These are phyloP conservation scores for Marronus borbonicus DNA, from an alignment of 2,888 invertebrate species.

Conservation along the genomic window DNA sequence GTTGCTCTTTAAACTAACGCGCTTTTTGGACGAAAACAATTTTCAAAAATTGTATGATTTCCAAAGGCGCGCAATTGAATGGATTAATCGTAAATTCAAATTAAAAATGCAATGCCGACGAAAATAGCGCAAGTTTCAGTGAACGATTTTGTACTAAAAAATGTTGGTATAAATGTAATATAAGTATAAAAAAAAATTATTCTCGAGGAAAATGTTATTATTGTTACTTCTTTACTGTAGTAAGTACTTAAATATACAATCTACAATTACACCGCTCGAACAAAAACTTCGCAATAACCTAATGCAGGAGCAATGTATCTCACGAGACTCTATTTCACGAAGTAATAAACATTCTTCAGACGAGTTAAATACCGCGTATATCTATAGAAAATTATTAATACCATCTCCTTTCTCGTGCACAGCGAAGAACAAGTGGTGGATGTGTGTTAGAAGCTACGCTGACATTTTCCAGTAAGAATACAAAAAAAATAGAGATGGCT, in stretches of 20 bases:
- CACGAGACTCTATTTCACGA: neutral
- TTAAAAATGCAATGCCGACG: too few relatives aligned
- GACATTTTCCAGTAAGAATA: constrained; percentile 1
- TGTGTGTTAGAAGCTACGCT: neutral
- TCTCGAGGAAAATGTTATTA: too few relatives aligned
- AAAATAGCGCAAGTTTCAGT: too few relatives aligned
- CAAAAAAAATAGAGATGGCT: constrained; percentile 2
- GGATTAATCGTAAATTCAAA: too few relatives aligned
- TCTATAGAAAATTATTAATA: constrained; percentile 29
- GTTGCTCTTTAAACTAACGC: too few relatives aligned
- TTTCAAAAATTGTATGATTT: too few relatives aligned
- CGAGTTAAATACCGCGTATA: neutral
- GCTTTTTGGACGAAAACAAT: too few relatives aligned
- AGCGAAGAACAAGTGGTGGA: neutral
- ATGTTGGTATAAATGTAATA: too few relatives aligned
- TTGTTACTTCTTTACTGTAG: neutral
- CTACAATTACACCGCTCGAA: neutral
- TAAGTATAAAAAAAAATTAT: too few relatives aligned
- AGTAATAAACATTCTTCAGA: constrained; percentile 9
- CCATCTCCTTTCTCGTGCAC: neutral
- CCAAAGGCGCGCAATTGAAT: too few relatives aligned
- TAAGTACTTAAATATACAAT: neutral
- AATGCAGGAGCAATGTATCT: neutral
- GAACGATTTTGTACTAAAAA: too few relatives aligned
- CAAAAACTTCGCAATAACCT: neutral